Evolutionary conservation across 2,888 invertebrate species (phyloP).

Genomic region (Stenodema calcarata): DNA sequence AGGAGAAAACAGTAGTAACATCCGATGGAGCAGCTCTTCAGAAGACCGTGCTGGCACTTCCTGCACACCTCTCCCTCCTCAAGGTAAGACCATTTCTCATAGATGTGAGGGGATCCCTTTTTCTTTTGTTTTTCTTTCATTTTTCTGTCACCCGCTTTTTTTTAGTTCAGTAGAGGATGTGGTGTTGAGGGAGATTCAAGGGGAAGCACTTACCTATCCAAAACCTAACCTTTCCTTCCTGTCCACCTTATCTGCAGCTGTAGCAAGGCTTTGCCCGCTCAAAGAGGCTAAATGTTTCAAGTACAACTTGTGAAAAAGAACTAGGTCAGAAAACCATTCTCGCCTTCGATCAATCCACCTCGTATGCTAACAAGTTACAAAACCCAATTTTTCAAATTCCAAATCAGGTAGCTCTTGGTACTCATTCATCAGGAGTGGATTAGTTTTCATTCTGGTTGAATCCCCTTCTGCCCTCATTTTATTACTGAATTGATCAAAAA

Average conservation of each 20-base stretch:
- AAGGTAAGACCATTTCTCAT: slow-evolving; percentile 40
- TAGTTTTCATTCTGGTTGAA: slow-evolving; percentile 25
- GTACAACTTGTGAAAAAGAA: neutral
- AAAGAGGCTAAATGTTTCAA: slow-evolving; percentile 40
- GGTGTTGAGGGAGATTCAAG: slow-evolving; percentile 45
- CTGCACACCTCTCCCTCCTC: slow-evolving; percentile 35
- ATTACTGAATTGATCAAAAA: slow-evolving; percentile 13
- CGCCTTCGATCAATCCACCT: too few species aligned
- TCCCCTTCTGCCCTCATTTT: slow-evolving; percentile 45
- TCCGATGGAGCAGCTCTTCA: slow-evolving; percentile 48
- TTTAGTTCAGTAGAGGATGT: slow-evolving; percentile 33
- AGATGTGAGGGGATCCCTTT: neutral
- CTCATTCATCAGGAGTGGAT: neutral
- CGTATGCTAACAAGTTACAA: neutral
- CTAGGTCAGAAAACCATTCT: neutral
- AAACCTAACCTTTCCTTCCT: neutral
- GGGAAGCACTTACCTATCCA: neutral
- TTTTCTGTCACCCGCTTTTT: slow-evolving; percentile 20
- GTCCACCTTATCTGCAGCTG: slow-evolving; percentile 34
- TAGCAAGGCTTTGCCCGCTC: slow-evolving; percentile 43
- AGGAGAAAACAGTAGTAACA: slow-evolving; percentile 45
- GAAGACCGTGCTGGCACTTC: slow-evolving; percentile 44
- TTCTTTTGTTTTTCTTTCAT: neutral
- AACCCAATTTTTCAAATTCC: neutral
- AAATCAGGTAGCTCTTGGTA: neutral